Percentiles rank a stretch among this genome's conserved stretches.
phyloP scores from a whole-genome alignment of 1,140 invertebrate genomes.

The Plutomurus gul region DNA sequence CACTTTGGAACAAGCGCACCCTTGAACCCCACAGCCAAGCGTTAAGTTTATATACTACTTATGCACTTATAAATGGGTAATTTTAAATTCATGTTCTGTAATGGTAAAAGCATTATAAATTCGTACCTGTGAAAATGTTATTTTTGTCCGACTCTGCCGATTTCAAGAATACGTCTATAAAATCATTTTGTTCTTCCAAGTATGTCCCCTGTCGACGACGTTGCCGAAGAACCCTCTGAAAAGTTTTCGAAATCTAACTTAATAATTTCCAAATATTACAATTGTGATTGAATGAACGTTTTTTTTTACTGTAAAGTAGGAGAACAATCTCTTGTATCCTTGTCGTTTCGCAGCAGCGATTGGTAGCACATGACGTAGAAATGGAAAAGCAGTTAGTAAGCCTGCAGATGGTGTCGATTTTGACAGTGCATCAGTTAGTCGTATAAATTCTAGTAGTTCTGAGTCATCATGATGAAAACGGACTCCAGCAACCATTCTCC shows the following conservation, averaged over 20 bases:
- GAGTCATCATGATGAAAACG: neutral
- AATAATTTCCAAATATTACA: too few species aligned
- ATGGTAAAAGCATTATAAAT: too few species aligned
- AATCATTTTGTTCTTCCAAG: neutral
- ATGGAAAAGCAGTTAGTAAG: neutral
- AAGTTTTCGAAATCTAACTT: too few species aligned
- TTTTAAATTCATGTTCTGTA: too few species aligned
- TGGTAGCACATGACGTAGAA: neutral
- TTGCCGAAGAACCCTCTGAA: neutral
- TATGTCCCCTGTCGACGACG: neutral
- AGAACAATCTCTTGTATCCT: neutral
- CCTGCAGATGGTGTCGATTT: neutral
- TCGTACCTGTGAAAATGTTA: neutral
- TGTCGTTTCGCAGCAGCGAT: neutral
- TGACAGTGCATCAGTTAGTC: neutral
- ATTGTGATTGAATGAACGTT: neutral
- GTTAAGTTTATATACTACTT: too few species aligned
- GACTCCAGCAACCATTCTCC: neutral
- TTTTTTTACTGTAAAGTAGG: neutral
- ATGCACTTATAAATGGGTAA: too few species aligned
- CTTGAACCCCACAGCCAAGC: too few species aligned
- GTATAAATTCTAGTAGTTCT: neutral
- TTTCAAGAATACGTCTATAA: neutral
- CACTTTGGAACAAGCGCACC: too few species aligned
- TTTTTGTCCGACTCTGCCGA: neutral